Evolutionary conservation across 2,888 invertebrate species (phyloP).

Genomic region (Brachycybe producta): DNA sequence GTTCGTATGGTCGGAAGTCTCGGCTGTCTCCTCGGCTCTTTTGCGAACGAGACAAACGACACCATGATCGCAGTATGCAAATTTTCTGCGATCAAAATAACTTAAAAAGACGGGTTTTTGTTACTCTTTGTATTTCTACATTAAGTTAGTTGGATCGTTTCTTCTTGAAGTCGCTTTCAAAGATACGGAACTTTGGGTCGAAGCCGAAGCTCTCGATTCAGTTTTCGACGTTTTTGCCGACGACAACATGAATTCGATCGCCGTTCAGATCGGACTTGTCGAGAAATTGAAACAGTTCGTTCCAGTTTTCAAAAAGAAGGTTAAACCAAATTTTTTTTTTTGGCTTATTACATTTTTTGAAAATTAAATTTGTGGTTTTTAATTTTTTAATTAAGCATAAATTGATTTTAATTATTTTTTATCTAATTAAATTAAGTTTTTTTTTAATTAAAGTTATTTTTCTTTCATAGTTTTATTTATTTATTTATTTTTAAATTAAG

Average conservation of each 20-base stretch:
- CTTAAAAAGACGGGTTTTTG: neutral
- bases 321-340: conserved; percentile 27
- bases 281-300: conserved; percentile 46
- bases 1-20: conserved; percentile 26
- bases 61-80: conserved; percentile 1
- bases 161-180: conserved; percentile 45
- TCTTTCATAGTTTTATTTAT: too few relatives aligned
- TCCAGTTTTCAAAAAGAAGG: conserved; percentile 52
- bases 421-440: too few relatives aligned
- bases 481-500: neutral
- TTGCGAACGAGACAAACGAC: neutral
- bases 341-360: neutral
- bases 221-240: conserved; percentile 64
- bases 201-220: conserved; percentile 60
- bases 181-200: conserved; percentile 54
- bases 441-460: too few relatives aligned
- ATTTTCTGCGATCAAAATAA: neutral
- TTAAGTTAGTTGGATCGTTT: conserved; percentile 39
- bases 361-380: neutral
- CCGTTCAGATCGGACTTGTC: conserved; percentile 48
- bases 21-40: conserved; percentile 23
- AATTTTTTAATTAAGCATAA: conserved; percentile 1
- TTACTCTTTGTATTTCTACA: conserved; percentile 7
- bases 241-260: conserved; percentile 54
- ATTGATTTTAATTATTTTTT: neutral